phyloP scores from a whole-genome alignment of 64 coral and sea anemone genomes.

The Dendrophyllia cribrosa region DNA sequence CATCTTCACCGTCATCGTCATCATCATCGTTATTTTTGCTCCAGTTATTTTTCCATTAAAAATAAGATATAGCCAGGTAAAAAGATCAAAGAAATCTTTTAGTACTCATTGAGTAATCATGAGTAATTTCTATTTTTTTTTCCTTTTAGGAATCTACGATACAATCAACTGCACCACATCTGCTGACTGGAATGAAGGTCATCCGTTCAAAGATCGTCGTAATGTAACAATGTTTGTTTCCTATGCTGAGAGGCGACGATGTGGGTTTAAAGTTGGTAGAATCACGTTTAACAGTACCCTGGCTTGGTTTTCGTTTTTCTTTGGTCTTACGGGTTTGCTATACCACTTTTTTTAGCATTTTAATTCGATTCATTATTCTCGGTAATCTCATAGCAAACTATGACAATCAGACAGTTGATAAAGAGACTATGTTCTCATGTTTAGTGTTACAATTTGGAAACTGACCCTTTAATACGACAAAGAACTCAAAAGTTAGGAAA shows the following conservation, averaged over 20 bases:
- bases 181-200: constrained; percentile 17
- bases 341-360: constrained; percentile 14
- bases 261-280: constrained; percentile 34
- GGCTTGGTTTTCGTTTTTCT: constrained; percentile 21
- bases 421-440: too few species aligned
- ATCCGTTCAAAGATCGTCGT: constrained; percentile 16
- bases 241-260: not conserved
- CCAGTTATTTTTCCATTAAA: too few species aligned
- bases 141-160: constrained; percentile 11
- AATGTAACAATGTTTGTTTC: constrained; percentile 12
- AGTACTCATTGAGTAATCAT: not conserved
- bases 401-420: too few species aligned
- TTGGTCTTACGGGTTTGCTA: constrained; percentile 8
- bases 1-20: too few species aligned
- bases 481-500: too few species aligned
- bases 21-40: too few species aligned
- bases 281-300: constrained; percentile 25
- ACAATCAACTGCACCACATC: constrained; percentile 32
- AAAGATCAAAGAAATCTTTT: not conserved
- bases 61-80: too few species aligned
- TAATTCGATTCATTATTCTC: too few species aligned
- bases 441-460: too few species aligned
- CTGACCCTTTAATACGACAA: too few species aligned
- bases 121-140: not conserved
- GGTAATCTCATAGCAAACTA: too few species aligned